A percentile compares a stretch with the other conserved stretches of the same genome.
phyloP scores from a whole-genome alignment of 2,113 vertebrate genomes.

The Rattus rattus region DNA sequence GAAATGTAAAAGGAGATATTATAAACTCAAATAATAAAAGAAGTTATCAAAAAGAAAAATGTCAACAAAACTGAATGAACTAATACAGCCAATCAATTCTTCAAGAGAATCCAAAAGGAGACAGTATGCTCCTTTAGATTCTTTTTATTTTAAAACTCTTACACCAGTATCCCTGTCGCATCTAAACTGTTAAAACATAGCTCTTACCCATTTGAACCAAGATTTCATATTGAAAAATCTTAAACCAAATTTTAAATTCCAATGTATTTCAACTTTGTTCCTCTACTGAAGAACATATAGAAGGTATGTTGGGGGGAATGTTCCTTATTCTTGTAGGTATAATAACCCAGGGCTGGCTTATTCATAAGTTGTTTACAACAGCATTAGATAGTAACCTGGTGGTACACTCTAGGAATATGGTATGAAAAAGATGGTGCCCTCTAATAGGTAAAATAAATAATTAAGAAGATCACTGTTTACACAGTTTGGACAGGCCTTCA shows the following conservation, averaged over 20 bases:
- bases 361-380: neutral
- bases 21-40: neutral
- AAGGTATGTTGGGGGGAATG: neutral
- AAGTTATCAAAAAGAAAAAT: neutral
- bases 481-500: neutral
- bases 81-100: neutral
- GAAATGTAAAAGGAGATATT: neutral
- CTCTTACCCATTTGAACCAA: neutral
- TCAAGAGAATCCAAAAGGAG: neutral
- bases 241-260: conserved; percentile 13
- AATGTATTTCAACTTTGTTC: neutral
- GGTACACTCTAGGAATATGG: neutral
- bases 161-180: neutral
- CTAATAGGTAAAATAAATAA: neutral
- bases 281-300: neutral
- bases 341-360: neutral
- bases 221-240: neutral
- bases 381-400: neutral
- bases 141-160: neutral
- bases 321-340: neutral
- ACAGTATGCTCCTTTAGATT: neutral
- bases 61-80: neutral
- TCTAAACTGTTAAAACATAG: neutral
- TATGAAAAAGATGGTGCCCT: neutral
- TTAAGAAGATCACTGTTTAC: neutral